A percentile compares a stretch with the other conserved stretches of the same genome.
Evolutionary conservation across 2,888 invertebrate genomes (phyloP).

Genomic region (Heliothis peltigera): DNA sequence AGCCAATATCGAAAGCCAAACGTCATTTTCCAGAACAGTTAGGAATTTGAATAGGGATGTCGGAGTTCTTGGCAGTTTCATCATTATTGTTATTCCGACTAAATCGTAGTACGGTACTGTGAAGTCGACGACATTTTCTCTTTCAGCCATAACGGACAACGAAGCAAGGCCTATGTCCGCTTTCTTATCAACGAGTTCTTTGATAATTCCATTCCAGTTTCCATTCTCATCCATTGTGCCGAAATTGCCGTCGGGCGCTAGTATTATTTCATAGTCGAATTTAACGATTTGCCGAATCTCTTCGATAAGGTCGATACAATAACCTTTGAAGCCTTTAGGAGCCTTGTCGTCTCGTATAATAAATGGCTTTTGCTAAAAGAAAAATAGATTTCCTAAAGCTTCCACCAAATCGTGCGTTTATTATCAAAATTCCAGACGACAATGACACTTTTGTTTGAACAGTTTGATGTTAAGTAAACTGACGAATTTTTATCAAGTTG

Average conservation of each 20-base stretch:
- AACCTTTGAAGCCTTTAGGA: slow-evolving; percentile 94
- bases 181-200: slow-evolving; percentile 94
- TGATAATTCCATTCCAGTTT: slow-evolving; percentile 96
- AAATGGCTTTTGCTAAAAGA: slow-evolving; percentile 94
- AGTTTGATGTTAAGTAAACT: slow-evolving; percentile 78
- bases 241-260: slow-evolving; percentile 94
- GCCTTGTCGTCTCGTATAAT: slow-evolving; percentile 92
- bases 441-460: slow-evolving; percentile 75
- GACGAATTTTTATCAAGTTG: slow-evolving; percentile 76
- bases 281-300: slow-evolving; percentile 95
- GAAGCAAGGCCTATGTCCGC: slow-evolving; percentile 98
- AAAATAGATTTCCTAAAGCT: slow-evolving; percentile 52
- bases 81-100: slow-evolving; percentile 98
- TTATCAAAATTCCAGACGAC: slow-evolving; percentile 66
- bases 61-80: slow-evolving; percentile 96
- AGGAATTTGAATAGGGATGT: slow-evolving; percentile 99
- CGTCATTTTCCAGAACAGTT: slow-evolving; percentile 98
- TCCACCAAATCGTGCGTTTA: slow-evolving; percentile 39
- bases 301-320: slow-evolving; percentile 98
- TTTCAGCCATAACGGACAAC: slow-evolving; percentile 98
- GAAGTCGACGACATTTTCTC: slow-evolving; percentile 99
- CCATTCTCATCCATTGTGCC: slow-evolving; percentile 97
- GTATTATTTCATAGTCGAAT: slow-evolving; percentile 97
- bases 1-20: slow-evolving; percentile 98
- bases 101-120: slow-evolving; percentile 99